Base-by-base conservation (phyloP, 2,888 invertebrate species). In the Lycocerus yunnanus region DNA sequence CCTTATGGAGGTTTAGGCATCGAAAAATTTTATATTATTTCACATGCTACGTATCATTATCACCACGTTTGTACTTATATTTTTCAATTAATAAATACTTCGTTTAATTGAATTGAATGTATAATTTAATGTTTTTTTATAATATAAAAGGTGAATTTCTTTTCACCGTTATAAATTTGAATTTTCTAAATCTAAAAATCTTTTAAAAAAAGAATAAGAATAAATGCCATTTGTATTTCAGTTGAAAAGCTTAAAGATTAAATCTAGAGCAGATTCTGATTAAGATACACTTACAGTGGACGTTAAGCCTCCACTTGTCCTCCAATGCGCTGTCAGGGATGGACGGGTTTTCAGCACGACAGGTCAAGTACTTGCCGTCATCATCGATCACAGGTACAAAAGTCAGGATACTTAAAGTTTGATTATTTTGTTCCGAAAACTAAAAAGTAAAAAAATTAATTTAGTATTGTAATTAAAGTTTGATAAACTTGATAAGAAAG, bases 361-460 rank as follows among this genome's bases (percentile, higher is more conserved):
- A 96, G 80, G 94, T 94, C 88, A 96, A 91, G 89, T 94, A 94
- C 89, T 95, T 95, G 82, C 95, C 95, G 86, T 96, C 95, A 88
- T 96, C 96, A 84, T 95, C 95, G 82, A 95, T 93, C 81, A 91
- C 91, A 73, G 96, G 96, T 81, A 93, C 92, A 86, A 95, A 93
- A 82, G 93, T 93, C 82, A 96, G 90, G 83, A 95, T 93, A 88
- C 95, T 96, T 82, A 95, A 89, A 75, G 93, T 95, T 86, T 93
- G 93, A 90, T 95, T 95, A 89, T 94, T 94, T 84, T 91, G 91
- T 87, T 94, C 93, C 66, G 94, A 92, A 87, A 93, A 94, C 95
- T 95, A 90, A 73, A 88, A 88, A 73, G 67, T 73, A 77, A 24
- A 78, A 63, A 43, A n/a, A n/a, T 43, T n/a, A 43, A n/a, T n/a